phyloP scores from a whole-genome alignment of 2,888 invertebrate species.

The Selenia dentaria region DNA sequence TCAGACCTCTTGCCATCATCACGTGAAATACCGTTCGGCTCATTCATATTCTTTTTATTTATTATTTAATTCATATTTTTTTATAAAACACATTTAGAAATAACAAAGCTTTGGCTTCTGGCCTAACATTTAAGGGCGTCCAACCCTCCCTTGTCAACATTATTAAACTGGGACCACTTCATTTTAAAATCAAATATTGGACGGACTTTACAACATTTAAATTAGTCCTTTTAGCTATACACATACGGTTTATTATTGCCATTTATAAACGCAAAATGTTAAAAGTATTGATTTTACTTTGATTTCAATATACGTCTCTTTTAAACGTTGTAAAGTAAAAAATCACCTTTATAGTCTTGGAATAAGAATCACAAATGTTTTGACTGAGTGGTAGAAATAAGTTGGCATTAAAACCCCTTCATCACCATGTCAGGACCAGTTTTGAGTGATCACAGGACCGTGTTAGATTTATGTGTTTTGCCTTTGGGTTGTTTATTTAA shows the following conservation, averaged over 20 bases:
- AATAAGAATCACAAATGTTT: neutral
- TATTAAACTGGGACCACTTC: conserved; percentile 19
- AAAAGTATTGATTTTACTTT: conserved; percentile 2
- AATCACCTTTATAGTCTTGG: neutral
- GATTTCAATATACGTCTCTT: conserved; percentile 8
- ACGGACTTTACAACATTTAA: neutral
- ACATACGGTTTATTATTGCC: neutral
- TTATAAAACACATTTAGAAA: conserved; percentile 3
- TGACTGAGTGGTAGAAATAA: neutral
- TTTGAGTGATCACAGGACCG: conserved; percentile 17
- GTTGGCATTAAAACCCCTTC: neutral
- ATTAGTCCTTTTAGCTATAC: neutral
- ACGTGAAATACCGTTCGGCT: no score
- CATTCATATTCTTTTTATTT: no score
- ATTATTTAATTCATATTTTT: no score
- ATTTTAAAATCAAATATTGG: conserved; percentile 12
- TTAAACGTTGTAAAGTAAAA: neutral
- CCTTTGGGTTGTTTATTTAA: conserved; percentile 1
- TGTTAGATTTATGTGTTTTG: conserved; percentile 10
- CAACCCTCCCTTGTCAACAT: conserved; percentile 29
- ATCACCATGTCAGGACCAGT: neutral
- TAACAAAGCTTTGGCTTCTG: conserved; percentile 40
- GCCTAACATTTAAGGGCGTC: conserved; percentile 37
- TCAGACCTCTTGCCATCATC: no score
- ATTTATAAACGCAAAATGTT: neutral